Evolutionary conservation across 2,888 invertebrate genomes (phyloP), one percentile per base, ranked within the genome.

Genomic region (Campaea margaritaria): DNA sequence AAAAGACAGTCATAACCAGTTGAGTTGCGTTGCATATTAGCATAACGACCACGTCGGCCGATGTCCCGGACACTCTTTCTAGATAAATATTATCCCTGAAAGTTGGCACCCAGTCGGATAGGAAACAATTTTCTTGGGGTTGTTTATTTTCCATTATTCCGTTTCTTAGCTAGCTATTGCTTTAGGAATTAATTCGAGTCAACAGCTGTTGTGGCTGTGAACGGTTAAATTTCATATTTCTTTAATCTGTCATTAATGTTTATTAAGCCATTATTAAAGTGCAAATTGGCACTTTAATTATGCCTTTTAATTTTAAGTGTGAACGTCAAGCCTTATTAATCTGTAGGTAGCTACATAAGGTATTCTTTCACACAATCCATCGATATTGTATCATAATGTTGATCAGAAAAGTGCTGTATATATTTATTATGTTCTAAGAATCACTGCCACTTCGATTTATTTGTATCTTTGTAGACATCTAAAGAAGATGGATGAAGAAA

Each of bases 81-180:
- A 36, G 43, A 53, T 58, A 50, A 52, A 52, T 56, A 55, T 58
- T 59, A 64, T 60, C 39, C 36, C 27, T 14, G 27, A 13, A 58
- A 65, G 52, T 66, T 65, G 68, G 51, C 59, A 15, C 55, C 51
- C 50, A 65, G 44, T 46, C 10, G 16, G 68, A 61, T 62, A 51
- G 48, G 58, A 69, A 64, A 70, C 65, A 64, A 71, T 67, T 68
- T 66, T 59, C 58, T 62, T 48, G 56, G 54, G 46, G 16, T 59
- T 74, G 74, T 75, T 76, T 69, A 62, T 65, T 45, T 76, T 76
- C 64, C 62, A 76, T 76, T 73, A 75, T 64, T n/a, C n/a, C 62
- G 63, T 54, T 67, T 70, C 71, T 56, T 62, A 68, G 62, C 39
- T 43, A 53, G n/a, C 45, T 54, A 43, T 53, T 58, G 46, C 16